Evolutionary conservation across 1,140 invertebrate genomes (phyloP), one percentile per base, ranked within the genome.

Genomic region (Drosophila watanabei): DNA sequence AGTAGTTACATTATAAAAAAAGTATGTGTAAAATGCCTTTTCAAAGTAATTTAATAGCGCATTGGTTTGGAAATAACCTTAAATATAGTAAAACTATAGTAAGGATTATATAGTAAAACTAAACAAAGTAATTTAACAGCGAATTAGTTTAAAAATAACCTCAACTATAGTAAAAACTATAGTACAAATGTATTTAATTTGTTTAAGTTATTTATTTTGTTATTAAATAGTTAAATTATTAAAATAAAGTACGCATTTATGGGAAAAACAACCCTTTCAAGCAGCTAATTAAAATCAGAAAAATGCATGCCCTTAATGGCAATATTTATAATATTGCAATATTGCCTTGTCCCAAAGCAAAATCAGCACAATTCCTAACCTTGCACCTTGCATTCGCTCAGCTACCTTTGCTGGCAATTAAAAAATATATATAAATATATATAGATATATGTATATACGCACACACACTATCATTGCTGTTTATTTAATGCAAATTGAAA

Each of bases 401-500:
- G 30, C 33, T 24, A 24, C 24, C 24, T 28, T 16, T 7, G 37
- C 16, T 33, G 57, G 39, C 57, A 43, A 62, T 62, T 62, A 62
- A 65, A 65, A 62, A 28, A 43, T 32, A 30, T n/a, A 28, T 45
- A 13, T 20, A 45, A 20, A 20, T 11, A n/a, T 45, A 11, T 45
- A 45, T 46, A 46, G 9, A n/a, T 46, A 20, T 49, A 49, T 49
- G 16, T 16, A 49, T 45, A 20, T 14, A 18, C 49, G 16, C 49
- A 52, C 49, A 52, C 49, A 52, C 39, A 28, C 63, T 10, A 63
- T 35, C 58, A 63, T 18, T 28, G 13, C 28, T 62, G 28, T 61
- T 52, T 30, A 39, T 48, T 65, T 71, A 56, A 61, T 28, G 16
- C 20, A 37, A 56, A 56, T 57, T 39, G 20, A 57, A 57, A 54